Percentiles rank a stretch among this genome's conserved stretches.
These are phyloP conservation scores for Ctenodactylus gundi DNA, from an alignment of 2,113 vertebrate species.

Conservation along the genomic window DNA sequence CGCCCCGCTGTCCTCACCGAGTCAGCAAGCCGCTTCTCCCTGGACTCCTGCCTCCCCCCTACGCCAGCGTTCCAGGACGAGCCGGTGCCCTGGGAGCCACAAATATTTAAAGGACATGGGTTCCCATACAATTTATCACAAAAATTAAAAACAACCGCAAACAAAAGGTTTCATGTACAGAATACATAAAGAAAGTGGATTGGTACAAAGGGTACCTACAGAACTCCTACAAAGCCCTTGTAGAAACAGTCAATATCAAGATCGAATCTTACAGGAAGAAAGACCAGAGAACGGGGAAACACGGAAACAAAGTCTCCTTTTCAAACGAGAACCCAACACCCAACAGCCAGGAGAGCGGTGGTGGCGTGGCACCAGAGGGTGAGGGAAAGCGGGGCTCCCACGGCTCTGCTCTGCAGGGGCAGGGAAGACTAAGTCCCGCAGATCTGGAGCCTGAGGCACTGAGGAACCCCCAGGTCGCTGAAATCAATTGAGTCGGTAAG, in stretches of 20 bases:
- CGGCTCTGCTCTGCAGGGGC: not conserved
- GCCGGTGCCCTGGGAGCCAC: not conserved
- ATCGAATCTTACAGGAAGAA: accelerated
- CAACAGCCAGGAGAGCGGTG: not conserved
- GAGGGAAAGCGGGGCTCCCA: not conserved
- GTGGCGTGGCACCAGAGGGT: not conserved
- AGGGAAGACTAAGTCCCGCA: accelerated
- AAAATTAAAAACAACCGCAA: not conserved
- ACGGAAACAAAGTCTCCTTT: no score
- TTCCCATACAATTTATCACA: not conserved
- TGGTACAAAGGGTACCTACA: not conserved
- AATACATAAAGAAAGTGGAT: not conserved
- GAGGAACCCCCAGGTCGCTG: not conserved
- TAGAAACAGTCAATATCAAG: not conserved
- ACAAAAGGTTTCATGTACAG: not conserved
- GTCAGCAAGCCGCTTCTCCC: not conserved
- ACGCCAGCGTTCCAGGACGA: no score
- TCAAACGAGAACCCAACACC: not conserved
- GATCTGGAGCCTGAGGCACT: no score
- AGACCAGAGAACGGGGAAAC: not conserved
- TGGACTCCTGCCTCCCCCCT: not conserved
- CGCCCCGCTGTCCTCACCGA: not conserved
- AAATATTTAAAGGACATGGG: not conserved
- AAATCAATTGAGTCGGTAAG: not conserved
- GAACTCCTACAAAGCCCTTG: not conserved